Evolutionary conservation across 2,888 invertebrate genomes (phyloP).

Genomic region (Drosophila atripex): DNA sequence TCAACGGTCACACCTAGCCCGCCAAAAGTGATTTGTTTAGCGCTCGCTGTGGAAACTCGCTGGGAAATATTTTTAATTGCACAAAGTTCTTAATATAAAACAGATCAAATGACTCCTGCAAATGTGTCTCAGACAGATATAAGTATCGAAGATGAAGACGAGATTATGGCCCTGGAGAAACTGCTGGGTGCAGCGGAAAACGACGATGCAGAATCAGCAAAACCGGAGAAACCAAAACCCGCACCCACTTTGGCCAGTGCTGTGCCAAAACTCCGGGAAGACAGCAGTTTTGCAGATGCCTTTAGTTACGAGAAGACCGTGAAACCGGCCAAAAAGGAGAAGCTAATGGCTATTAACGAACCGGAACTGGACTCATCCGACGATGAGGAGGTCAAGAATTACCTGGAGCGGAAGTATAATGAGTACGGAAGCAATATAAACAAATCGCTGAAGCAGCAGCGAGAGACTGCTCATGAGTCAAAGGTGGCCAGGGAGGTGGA

Average conservation of each 20-base stretch:
- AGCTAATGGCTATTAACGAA: slow-evolving; percentile 41
- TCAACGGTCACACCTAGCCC: slow-evolving; percentile 26
- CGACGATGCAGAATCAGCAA: slow-evolving; percentile 47
- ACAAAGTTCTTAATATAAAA: not conserved
- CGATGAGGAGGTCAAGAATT: slow-evolving; percentile 91
- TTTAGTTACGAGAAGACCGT: slow-evolving; percentile 75
- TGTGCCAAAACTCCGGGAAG: slow-evolving; percentile 73
- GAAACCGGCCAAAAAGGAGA: slow-evolving; percentile 36
- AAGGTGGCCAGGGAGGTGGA: slow-evolving; percentile 76
- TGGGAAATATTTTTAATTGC: slow-evolving; percentile 1
- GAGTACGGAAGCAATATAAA: slow-evolving; percentile 89
- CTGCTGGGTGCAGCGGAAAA: slow-evolving; percentile 71
- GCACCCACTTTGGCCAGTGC: slow-evolving; percentile 32
- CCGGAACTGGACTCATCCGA: slow-evolving; percentile 89
- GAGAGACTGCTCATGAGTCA: slow-evolving; percentile 76
- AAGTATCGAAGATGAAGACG: slow-evolving; percentile 75
- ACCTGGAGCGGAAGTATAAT: slow-evolving; percentile 89
- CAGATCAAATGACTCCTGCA: slow-evolving; percentile 49
- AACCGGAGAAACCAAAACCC: slow-evolving; percentile 5
- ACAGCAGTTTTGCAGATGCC: slow-evolving; percentile 78
- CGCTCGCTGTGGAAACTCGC: slow-evolving; percentile 37
- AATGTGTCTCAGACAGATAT: slow-evolving; percentile 49
- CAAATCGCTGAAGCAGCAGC: slow-evolving; percentile 85
- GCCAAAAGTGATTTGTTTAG: slow-evolving; percentile 62
- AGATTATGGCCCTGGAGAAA: slow-evolving; percentile 76